Evolutionary conservation across 2,113 vertebrate species (phyloP), one percentile per base, ranked within the genome.

Genomic region (Dolichotis patagonum): DNA sequence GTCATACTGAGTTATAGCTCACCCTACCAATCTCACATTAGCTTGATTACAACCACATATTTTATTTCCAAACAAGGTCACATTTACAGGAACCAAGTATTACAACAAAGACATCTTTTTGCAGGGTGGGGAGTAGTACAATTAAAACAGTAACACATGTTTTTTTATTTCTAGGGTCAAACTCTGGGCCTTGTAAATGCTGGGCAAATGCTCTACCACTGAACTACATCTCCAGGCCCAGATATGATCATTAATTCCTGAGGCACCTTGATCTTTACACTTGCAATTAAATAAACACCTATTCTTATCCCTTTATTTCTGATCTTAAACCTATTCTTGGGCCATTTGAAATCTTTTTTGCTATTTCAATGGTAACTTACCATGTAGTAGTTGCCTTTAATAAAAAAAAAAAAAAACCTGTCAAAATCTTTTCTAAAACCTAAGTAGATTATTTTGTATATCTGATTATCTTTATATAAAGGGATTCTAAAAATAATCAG

Each of bases 401-500:
- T 67, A 85, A 89, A 83, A 28, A 81, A 41, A 24, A 67, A 58
- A 65, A 65, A 65, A 65, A 65, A 65, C 49, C 1, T 91, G 56
- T 60, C 83, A 87, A 89, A 60, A 9, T 90, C 16, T 82, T 90
- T 82, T 88, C 30, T 63, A 80, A 96, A 94, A 77, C 41, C 58
- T 88, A 73, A 95, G 4, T 35, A 88, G 26, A 49, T 46, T 84
- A 80, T 54, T 85, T 62, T 82, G 41, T 80, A 60, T 28, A 67
- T 22, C 10, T 26, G 60, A 60, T 17, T 93, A 78, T 12, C 46
- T 86, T 94, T 24, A 90, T 43, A 88, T 81, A 94, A 85, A 88
- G 91, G 38, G 56, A 71, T 38, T 65, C 60, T 94, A 73, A 83
- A 62, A 96, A 95, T 43, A 78, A 67, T 88, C n/a, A 82, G 38